phyloP scores from a whole-genome alignment of 2,797 vertebrate species.

The Helarctos malayanus region DNA sequence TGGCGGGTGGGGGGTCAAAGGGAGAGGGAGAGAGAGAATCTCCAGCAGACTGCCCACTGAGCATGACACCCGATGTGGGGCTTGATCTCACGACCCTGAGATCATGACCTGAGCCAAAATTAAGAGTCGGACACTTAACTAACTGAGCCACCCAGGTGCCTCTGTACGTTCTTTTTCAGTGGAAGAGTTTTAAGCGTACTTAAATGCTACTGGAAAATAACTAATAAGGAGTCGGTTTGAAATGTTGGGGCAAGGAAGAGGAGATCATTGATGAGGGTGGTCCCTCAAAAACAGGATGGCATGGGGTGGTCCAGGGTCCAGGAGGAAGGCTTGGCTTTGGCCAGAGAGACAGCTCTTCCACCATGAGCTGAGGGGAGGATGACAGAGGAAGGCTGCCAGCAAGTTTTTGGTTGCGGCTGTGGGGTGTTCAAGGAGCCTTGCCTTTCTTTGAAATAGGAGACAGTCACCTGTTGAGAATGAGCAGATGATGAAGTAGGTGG shows the following conservation, averaged over 20 bases:
- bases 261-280: neutral
- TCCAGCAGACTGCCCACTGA: neutral
- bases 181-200: neutral
- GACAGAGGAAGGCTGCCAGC: neutral
- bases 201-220: neutral
- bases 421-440: neutral
- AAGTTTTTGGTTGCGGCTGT: neutral
- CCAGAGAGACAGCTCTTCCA: neutral
- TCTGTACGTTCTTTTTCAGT: neutral
- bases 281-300: neutral
- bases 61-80: neutral
- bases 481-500: neutral
- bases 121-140: neutral
- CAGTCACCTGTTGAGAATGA: neutral
- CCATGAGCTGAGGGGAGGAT: neutral
- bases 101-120: neutral
- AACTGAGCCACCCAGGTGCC: neutral
- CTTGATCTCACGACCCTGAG: neutral
- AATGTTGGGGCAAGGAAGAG: neutral
- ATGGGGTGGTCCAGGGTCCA: neutral
- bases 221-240: neutral
- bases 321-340: neutral
- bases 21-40: neutral
- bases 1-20: neutral
- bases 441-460: neutral